Base-by-base conservation (phyloP, 2,797 vertebrate genomes). In the Etheostoma perlongum region DNA sequence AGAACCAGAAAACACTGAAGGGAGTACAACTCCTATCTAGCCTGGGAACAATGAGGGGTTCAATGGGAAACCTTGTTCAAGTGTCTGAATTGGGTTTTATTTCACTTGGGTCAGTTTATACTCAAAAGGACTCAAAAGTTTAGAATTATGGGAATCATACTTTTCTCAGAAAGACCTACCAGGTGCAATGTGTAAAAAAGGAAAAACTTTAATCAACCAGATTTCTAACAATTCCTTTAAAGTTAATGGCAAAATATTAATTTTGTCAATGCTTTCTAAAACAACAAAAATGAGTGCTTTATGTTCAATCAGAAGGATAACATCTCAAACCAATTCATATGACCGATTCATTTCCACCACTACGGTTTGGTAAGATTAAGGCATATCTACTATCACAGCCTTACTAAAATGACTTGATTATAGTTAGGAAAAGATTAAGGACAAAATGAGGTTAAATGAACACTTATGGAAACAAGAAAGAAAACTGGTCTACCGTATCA, bases 11-110 rank as follows among this genome's bases (percentile, higher is more conserved):
- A 36, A 62, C 53, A 42, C 14, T 55, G 11, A 15, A 55, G n/a
- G 55, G 62, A 55, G 30, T 13, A 52, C 16, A 21, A 49, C 72
- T 76, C 46, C 51, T 14, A 66, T 65, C 40, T 27, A 30, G 15
- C 36, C 25, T 11, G n/a, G 19, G 21, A 62, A 33, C 25, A 53
- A 54, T 14, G 2, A 40, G 47, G n/a, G 6, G 2, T 60, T 52
- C 33, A 51, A 61, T 36, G 27, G 18, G 57, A 68, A 40, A 36
- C 36, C 2, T 30, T 30, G 30, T 30, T 30, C 30, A 30, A 30
- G 30, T 30, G 30, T 30, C 5, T 6, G 5, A 30, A 30, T 5
- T 30, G 30, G 30, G 36, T 36, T 36, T 9, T 9, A 36, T 36
- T 36, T 36, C 9, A 36, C 9, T 44, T 44, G 3, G 15, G 46